These are phyloP conservation scores for Euglossa dilemma DNA, from an alignment of 1,140 invertebrate genomes.

Conservation along the genomic window DNA sequence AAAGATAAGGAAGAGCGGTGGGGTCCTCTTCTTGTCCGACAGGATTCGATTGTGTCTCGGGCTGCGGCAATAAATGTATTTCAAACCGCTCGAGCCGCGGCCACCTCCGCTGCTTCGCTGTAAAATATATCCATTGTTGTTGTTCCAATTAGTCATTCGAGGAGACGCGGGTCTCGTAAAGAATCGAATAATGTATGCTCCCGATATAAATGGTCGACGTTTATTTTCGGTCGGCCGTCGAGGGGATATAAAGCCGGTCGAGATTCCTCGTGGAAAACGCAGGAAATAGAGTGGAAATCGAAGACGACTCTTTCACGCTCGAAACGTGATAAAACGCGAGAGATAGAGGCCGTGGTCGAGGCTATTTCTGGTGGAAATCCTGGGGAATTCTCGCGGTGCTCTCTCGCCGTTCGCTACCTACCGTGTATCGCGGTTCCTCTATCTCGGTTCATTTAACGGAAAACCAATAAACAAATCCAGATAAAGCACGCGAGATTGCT, in stretches of 20 bases:
- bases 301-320: constrained; percentile 3
- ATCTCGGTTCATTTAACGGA: not conserved
- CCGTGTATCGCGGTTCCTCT: not conserved
- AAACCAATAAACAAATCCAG: not conserved
- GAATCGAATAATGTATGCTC: constrained; percentile 78
- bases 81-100: constrained; percentile 66
- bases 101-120: constrained; percentile 66
- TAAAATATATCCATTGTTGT: constrained; percentile 81
- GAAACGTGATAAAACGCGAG: constrained; percentile 7
- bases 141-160: constrained; percentile 82
- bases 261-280: constrained; percentile 40
- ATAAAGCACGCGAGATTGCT: not conserved
- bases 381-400: not conserved
- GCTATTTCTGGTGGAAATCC: not conserved
- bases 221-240: constrained; percentile 71
- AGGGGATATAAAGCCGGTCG: constrained; percentile 10
- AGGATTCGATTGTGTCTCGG: constrained; percentile 79
- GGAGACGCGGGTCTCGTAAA: constrained; percentile 73
- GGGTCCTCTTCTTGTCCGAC: constrained; percentile 66
- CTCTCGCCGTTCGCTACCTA: not conserved
- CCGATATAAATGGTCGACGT: constrained; percentile 73
- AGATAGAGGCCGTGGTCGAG: not conserved
- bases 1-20: constrained; percentile 80
- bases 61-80: constrained; percentile 80
- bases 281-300: constrained; percentile 38